Base-by-base conservation (phyloP, 2,113 vertebrate species). In the Crocuta crocuta region DNA sequence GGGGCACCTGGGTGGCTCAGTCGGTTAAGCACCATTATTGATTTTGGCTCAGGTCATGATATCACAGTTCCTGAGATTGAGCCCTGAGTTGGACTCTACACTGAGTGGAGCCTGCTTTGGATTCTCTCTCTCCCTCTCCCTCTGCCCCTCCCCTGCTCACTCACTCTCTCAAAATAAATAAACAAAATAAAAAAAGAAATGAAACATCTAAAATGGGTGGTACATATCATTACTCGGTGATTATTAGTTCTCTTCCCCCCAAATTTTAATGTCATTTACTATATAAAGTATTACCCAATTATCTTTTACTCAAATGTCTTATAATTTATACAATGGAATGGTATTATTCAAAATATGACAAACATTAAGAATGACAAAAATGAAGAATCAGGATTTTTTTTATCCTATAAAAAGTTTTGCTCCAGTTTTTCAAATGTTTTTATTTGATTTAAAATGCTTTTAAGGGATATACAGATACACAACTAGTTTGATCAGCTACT, bases 401-500 rank as follows among this genome's bases (percentile, higher is more conserved):
- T 0, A 9, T 82, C 55, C 65, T 0, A 0, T 84, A 86, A 92
- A 97, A 96, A n/a, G 68, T 53, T 82, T 97, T 43, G 13, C n/a
- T 50, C 33, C 17, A 85, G 50, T 73, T 96, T 71, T 97, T 91
- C 48, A 58, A 86, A 50, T 84, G 28, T 15, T 43, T 85, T 95
- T 96, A 96, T 91, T 43, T 28, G 24, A 24, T 53, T 94, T 98
- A 99, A 45, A 83, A 66, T 39, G 98, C 98, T 88, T 91, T 93
- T 96, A 99, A 96, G 0, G 98, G 98, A 97, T 99, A 99, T 6
- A 99, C 94, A 0, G 99, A 99, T 80, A 99, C 88, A 88, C 89
- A 98, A 87, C 97, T 98, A 87, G 99, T 99, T 97, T 99, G 99
- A 98, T 99, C 99, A 85, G 99, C 99, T n/a, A 99, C 99, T 12